Percentiles rank a stretch among this genome's conserved stretches.
Evolutionary conservation across 2,888 invertebrate genomes (phyloP).

Genomic region (Noctuana brunneofusca): DNA sequence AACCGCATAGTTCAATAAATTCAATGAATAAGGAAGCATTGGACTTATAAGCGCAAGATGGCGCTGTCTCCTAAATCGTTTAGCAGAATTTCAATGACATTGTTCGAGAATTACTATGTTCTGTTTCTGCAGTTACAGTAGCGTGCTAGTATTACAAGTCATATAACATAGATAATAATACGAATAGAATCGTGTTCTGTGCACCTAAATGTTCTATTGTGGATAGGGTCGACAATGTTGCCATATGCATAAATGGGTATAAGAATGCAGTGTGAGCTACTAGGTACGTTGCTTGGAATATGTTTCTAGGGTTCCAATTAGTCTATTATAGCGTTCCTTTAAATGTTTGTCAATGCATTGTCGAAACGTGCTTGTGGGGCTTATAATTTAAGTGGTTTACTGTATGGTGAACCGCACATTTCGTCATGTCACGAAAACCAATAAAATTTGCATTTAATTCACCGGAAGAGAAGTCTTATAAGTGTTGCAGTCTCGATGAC

Average conservation of each 20-base stretch:
- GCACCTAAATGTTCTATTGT: slow-evolving; percentile 36
- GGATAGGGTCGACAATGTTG: slow-evolving; percentile 13
- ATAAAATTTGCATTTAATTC: no score
- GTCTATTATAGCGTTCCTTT: no score
- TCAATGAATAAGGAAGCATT: slow-evolving; percentile 15
- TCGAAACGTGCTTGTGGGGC: no score
- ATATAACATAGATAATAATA: slow-evolving; percentile 19
- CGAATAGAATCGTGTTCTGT: slow-evolving; percentile 17
- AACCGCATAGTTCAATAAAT: slow-evolving; percentile 12
- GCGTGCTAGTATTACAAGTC: slow-evolving; percentile 24
- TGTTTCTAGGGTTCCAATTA: neutral
- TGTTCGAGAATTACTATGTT: slow-evolving; percentile 22
- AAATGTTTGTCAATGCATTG: no score
- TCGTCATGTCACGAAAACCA: no score
- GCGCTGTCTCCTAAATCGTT: slow-evolving; percentile 30
- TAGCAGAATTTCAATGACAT: slow-evolving; percentile 26
- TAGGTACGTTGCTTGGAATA: neutral
- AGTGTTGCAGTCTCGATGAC: no score
- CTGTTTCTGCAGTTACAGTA: slow-evolving; percentile 13
- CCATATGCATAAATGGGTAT: neutral
- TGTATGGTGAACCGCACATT: no score
- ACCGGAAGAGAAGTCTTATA: no score
- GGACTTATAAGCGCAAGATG: slow-evolving; percentile 20
- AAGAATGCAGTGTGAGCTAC: neutral
- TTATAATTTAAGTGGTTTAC: no score